phyloP scores from a whole-genome alignment of 2,888 invertebrate species.

The Arctia plantaginis region DNA sequence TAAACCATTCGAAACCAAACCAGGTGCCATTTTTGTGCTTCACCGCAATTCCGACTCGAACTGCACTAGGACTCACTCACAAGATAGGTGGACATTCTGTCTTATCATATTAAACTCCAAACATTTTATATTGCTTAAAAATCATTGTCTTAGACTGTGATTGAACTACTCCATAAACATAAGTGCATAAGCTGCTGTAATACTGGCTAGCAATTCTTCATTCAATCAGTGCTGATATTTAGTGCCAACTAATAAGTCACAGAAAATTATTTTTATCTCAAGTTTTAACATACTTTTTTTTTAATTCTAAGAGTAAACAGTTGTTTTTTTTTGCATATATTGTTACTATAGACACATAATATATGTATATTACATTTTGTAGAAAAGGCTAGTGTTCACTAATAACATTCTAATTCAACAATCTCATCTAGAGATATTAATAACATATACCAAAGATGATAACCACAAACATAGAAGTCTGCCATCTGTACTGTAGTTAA shows the following conservation, averaged over 20 bases:
- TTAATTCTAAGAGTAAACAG: constrained; percentile 33
- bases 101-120: neutral
- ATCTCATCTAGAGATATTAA: constrained; percentile 27
- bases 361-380: constrained; percentile 29
- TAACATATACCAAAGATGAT: constrained; percentile 44
- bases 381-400: constrained; percentile 41
- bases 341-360: constrained; percentile 19
- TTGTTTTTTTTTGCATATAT: constrained; percentile 19
- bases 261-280: neutral
- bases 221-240: neutral
- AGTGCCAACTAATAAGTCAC: too few relatives aligned
- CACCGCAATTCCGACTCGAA: too few relatives aligned
- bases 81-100: too few relatives aligned
- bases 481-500: constrained; percentile 25
- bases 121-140: neutral
- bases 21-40: too few relatives aligned
- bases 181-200: neutral
- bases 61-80: too few relatives aligned
- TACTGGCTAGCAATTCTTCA: neutral
- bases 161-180: too few relatives aligned
- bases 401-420: constrained; percentile 38
- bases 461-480: constrained; percentile 18
- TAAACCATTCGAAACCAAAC: too few relatives aligned
- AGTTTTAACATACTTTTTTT: neutral
- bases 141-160: neutral